phyloP scores from a whole-genome alignment of 1,140 invertebrate species.

The Drosophila sp. region DNA sequence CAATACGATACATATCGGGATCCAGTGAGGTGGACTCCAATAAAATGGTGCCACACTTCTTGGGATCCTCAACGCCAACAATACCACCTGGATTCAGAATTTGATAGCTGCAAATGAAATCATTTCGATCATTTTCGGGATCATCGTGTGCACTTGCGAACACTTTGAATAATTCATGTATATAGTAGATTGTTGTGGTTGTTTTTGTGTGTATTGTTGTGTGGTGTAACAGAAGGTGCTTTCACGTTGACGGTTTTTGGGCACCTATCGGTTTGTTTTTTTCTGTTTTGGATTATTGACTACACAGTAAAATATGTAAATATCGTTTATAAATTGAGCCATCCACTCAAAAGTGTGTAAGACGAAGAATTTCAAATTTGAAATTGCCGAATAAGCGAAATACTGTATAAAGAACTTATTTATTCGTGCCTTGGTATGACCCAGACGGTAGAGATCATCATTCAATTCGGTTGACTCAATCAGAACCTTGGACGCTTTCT shows the following conservation, averaged over 20 bases:
- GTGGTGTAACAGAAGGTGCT: conserved; percentile 31
- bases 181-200: conserved; percentile 24
- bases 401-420: conserved; percentile 22
- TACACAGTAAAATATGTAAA: conserved; percentile 43
- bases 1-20: conserved; percentile 97
- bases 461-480: conserved; percentile 91
- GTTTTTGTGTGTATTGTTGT: conserved; percentile 39
- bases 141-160: conserved; percentile 27
- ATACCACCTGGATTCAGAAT: conserved; percentile 98
- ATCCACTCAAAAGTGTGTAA: conserved; percentile 67
- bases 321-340: conserved; percentile 48
- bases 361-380: conserved; percentile 63
- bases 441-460: conserved; percentile 93
- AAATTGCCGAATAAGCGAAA: conserved; percentile 47
- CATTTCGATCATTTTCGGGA: conserved; percentile 8
- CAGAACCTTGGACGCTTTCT: conserved; percentile 91
- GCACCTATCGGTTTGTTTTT: conserved; percentile 34
- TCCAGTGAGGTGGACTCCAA: conserved; percentile 93
- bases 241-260: conserved; percentile 53
- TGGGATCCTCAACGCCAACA: conserved; percentile 93
- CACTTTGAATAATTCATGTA: conserved; percentile 9
- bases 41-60: conserved; percentile 91
- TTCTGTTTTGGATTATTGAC: conserved; percentile 63
- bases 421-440: conserved; percentile 93
- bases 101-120: conserved; percentile 92